These are phyloP conservation scores for Pseudocheirus occidentalis DNA, from an alignment of 2,797 vertebrate genomes.

Conservation along the genomic window DNA sequence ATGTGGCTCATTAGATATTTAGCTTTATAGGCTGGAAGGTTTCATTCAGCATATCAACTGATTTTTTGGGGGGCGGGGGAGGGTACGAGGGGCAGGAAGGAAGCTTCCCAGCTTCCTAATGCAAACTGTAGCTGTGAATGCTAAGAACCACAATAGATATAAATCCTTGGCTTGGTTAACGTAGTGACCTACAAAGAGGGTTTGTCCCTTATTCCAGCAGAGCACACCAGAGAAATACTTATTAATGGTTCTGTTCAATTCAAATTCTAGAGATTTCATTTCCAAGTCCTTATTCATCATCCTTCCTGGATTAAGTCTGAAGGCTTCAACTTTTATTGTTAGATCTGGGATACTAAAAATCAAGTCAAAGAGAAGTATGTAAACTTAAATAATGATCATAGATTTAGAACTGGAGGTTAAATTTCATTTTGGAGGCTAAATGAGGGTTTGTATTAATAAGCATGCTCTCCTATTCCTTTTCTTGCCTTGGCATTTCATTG, in stretches of 20 bases:
- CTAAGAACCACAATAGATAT: constrained; percentile 81
- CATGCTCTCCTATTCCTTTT: constrained; percentile 20
- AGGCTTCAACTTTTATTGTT: constrained; percentile 74
- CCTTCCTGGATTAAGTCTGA: constrained; percentile 76
- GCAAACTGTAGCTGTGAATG: constrained; percentile 79
- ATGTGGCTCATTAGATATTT: constrained; percentile 75
- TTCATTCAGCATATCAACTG: constrained; percentile 77
- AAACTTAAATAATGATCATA: constrained; percentile 5
- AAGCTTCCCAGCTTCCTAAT: constrained; percentile 66
- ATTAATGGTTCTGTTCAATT: constrained; percentile 75
- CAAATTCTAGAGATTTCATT: constrained; percentile 74
- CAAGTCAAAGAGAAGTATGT: constrained; percentile 69
- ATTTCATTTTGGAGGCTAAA: background rate
- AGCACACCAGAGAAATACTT: constrained; percentile 78
- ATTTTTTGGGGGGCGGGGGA: constrained; percentile 49
- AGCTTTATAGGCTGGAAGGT: constrained; percentile 71
- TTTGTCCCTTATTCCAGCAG: constrained; percentile 78
- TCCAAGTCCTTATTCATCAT: constrained; percentile 75
- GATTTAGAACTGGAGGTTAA: background rate
- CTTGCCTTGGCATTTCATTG: constrained; percentile 70
- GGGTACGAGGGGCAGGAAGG: too few relatives aligned
- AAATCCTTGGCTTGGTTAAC: constrained; percentile 83
- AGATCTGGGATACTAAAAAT: constrained; percentile 64
- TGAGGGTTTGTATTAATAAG: background rate
- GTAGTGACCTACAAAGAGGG: constrained; percentile 82